Base-by-base conservation (phyloP, 2,797 vertebrate genomes). In the Serranus cabrilla region DNA sequence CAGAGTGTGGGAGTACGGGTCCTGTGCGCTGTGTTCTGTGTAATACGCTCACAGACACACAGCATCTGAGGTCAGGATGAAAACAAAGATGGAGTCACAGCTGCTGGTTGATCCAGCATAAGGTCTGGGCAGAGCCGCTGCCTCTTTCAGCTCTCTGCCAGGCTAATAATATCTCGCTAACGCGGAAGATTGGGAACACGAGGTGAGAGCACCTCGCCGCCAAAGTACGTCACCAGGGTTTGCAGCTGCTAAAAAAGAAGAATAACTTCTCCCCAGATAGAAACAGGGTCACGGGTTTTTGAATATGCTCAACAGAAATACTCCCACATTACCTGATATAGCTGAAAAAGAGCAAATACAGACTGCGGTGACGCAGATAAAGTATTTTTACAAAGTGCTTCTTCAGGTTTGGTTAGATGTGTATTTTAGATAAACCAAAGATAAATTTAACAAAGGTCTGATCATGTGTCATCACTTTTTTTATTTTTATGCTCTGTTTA, bases 151-250 rank as follows among this genome's bases (percentile, higher is more conserved):
- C 62, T 69, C 60, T 59, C 45, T 71, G 64, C 76, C 81, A 71
- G 67, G 81, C 83, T 94, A 91, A 93, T 90, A 93, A 90, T 90
- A 90, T 64, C 81, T 54, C 2, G 46, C 72, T 83, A 74, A 87
- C 78, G 39, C 87, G 86, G 89, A 87, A 89, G 84, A 90, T 84
- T 85, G 76, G 77, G 64, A 88, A 87, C 84, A 87, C 72, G 79
- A 90, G 89, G 92, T 92, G 90, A 88, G 84, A 91, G 65, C 76
- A 74, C 77, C 78, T 82, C 71, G 43, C 78, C 80, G 90, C 73
- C 84, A 80, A 87, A 77, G 63, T 88, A 91, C 92, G 88, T 94
- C 93, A 93, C 63, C n/a, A 17, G 50, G 55, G 72, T 91, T 90
- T 71, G 65, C 81, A 83, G 78, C 80, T 86, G 83, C 90, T 91